A percentile compares a stretch with the other conserved stretches of the same genome.
Evolutionary conservation across 2,797 vertebrate genomes (phyloP).

Genomic region (Micromesistius poutassou): DNA sequence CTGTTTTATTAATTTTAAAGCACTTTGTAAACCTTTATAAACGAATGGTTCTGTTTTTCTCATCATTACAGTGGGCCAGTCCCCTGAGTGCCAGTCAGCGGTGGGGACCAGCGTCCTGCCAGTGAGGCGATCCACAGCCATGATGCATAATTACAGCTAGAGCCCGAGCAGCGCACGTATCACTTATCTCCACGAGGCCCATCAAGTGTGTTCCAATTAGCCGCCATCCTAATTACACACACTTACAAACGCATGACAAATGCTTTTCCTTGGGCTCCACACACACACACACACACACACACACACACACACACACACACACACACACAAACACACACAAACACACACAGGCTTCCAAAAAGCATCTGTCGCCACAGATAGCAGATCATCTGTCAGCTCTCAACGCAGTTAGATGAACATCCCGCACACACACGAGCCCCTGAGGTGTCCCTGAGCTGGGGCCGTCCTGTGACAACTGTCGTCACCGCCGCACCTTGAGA

Average conservation of each 20-base stretch:
- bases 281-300: background rate
- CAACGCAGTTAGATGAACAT: conserved; percentile 37
- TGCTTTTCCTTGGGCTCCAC: background rate
- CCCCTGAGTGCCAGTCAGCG: background rate
- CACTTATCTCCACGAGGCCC: conserved; percentile 44
- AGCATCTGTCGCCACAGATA: conserved; percentile 45
- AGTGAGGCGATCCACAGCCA: background rate
- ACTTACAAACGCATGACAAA: conserved; percentile 17
- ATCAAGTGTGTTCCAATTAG: conserved; percentile 57
- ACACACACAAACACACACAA: too few species aligned
- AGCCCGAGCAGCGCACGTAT: conserved; percentile 33
- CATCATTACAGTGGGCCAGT: background rate
- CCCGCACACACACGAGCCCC: background rate
- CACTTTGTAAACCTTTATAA: conserved; percentile 30
- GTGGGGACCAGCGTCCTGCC: background rate
- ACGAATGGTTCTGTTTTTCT: too few species aligned
- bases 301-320: background rate
- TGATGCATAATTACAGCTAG: conserved; percentile 31
- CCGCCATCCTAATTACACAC: conserved; percentile 51
- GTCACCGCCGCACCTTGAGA: background rate
- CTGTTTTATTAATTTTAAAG: conserved; percentile 9
- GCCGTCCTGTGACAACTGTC: background rate
- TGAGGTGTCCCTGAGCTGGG: background rate
- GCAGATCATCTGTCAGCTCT: conserved; percentile 43
- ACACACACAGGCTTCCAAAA: background rate